Base-by-base conservation (phyloP, 2,797 vertebrate genomes). In the Oreonectes daqikongensis region DNA sequence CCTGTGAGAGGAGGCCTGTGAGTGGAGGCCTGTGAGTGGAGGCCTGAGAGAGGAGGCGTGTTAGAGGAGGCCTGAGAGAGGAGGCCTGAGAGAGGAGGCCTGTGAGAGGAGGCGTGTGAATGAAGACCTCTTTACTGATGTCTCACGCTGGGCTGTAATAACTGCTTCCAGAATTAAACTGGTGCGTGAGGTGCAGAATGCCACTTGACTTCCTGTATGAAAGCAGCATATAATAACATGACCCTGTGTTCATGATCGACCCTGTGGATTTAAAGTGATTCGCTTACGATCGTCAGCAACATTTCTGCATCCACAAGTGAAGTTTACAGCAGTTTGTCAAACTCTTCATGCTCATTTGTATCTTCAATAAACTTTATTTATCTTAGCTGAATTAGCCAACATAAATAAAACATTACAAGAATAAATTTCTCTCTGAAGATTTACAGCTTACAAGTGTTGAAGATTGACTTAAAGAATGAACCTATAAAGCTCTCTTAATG, bases 371-470 rank as follows among this genome's bases (percentile, higher is more conserved):
- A 11, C 11, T 42, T 85, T 79, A 86, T 72, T 82, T 87, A 84
- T 67, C 74, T 87, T 82, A 80, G 72, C 78, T 83, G 87, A 90
- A 90, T 91, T 90, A 90, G 86, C 30, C 48, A 12, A 80, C 86
- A 90, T 84, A 88, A 35, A 67, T 79, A 72, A 72, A 76, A 71
- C 53, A 68, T 67, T n/a, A 30, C 46, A 38, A 48, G 18, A 53
- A 59, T 48, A 0, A 48, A 28, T 40, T 68, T 20, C 46, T 44
- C 11, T 2, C 0, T 20, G 2, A 46, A 6, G 44, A 46, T 35
- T 35, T 9, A 35, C 32, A 35, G 8, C 8, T 35, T 35, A 35
- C 32, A 10, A 10, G 32, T 35, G 32, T 35, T 35, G 2, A 35
- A 9, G 32, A 2, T 7, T 35, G 8, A 9, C 8, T 35, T 8